A percentile compares a stretch with the other conserved stretches of the same genome.
These are phyloP conservation scores for Unio pictorum DNA, from an alignment of 2,888 invertebrate genomes.

Conservation along the genomic window DNA sequence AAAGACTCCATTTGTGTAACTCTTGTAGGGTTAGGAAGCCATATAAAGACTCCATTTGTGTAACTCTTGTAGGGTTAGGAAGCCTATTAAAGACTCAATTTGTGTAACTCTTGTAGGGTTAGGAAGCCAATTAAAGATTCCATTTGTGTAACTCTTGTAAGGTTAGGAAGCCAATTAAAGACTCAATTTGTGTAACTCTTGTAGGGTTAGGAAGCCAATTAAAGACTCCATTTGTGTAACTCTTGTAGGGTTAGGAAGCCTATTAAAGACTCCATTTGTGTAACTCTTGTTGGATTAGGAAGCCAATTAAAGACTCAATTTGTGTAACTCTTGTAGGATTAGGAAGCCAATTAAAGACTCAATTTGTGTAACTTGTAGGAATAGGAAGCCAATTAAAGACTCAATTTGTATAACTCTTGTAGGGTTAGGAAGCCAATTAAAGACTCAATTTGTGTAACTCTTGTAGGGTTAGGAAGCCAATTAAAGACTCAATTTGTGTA, in stretches of 20 bases:
- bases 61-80: too few species aligned
- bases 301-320: not conserved
- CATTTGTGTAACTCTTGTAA: too few species aligned
- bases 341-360: not conserved
- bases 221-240: not conserved
- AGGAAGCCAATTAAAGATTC: not conserved
- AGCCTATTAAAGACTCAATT: too few species aligned
- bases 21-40: too few species aligned
- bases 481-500: not conserved
- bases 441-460: not conserved
- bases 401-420: too few species aligned
- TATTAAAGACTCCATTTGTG: not conserved
- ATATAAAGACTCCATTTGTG: too few species aligned
- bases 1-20: too few species aligned
- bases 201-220: not conserved
- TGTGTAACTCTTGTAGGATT: too few species aligned
- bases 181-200: not conserved
- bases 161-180: not conserved
- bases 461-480: not conserved
- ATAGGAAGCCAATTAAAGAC: not conserved
- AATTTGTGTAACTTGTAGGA: too few species aligned
- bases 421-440: not conserved
- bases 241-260: too few species aligned
- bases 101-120: too few species aligned
- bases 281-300: too few species aligned